Evolutionary conservation across 2,888 invertebrate genomes (phyloP).

Genomic region (Leptinotarsa juncta): DNA sequence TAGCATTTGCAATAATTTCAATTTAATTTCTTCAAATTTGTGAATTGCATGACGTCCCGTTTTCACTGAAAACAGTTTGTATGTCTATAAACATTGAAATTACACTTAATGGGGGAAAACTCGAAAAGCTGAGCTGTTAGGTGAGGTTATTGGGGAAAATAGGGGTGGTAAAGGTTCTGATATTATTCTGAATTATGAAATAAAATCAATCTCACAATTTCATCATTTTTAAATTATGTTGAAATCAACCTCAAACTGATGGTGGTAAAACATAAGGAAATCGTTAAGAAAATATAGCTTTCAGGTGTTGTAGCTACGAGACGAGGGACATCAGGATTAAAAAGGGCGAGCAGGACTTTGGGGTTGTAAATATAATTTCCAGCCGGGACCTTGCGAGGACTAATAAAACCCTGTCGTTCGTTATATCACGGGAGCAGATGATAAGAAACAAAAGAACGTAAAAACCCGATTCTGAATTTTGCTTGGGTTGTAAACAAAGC

Average conservation of each 20-base stretch:
- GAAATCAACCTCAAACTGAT: not conserved
- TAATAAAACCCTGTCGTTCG: slow-evolving; percentile 51
- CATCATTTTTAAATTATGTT: slow-evolving; percentile 59
- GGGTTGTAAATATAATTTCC: slow-evolving; percentile 49
- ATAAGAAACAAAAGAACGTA: slow-evolving; percentile 49
- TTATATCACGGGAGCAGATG: slow-evolving; percentile 46
- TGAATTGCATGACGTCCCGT: no score
- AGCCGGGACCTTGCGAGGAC: slow-evolving; percentile 46
- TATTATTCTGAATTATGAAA: no score
- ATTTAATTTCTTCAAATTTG: no score
- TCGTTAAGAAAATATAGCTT: not conserved
- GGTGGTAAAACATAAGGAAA: not conserved
- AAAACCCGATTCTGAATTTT: slow-evolving; percentile 48
- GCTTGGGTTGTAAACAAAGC: slow-evolving; percentile 49
- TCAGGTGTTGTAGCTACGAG: slow-evolving; percentile 1
- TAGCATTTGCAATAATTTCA: no score
- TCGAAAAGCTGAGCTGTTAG: no score
- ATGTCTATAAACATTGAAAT: no score
- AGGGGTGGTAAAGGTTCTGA: no score
- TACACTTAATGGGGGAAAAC: no score
- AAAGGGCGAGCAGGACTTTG: slow-evolving; percentile 31
- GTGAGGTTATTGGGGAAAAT: no score
- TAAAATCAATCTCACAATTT: no score
- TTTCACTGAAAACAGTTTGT: no score
- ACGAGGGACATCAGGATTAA: slow-evolving; percentile 19